Evolutionary conservation across 2,888 invertebrate species (phyloP), one percentile per base, ranked within the genome.

Genomic region (Leucozona laternaria): DNA sequence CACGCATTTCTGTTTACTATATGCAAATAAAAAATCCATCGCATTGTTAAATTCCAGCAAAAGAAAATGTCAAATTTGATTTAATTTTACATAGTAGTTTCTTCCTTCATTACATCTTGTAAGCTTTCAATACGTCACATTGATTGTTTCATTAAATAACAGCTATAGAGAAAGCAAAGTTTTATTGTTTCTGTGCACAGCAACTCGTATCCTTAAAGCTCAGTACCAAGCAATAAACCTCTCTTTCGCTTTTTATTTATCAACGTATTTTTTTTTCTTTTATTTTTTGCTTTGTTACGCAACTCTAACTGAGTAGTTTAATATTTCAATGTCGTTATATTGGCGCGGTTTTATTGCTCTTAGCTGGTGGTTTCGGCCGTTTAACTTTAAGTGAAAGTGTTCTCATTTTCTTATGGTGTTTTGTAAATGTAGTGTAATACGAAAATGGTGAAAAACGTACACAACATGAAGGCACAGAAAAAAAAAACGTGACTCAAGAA

Each of bases 251-350:
- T 43, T 62, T 68, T 43, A 55, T 64, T 31, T 17, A 25, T 53
- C 13, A 28, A 22, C 15, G 8, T 28, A 22, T 50, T 28, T 53
- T 17, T 45, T 25, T 48, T 70, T 31, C 6, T 60, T 22, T 13
- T 20, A 2, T 2, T 37, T 55, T 55, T 55, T 22, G 15, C 64
- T 31, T 57, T 17, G 40, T 79, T 83, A 83, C 66, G 58, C 53
- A 84, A 84, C 57, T 57, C 10, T 15, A 15, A 28, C 28, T 31
- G 37, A 37, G 20, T 45, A 50, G 37, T 68, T 66, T 68, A 57
- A 40, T 78, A 83, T 83, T 84, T 84, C 79, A 84, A 84, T 84
- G 84, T 84, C 84, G 84, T 76, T 79, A 76, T 50, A 75, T 71
- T 43, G 48, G 62, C 17, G 75, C 64, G 75, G 64, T 79, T 83